Evolutionary conservation across 2,797 vertebrate species (phyloP).

Genomic region (Neosilurus mollespiculum): DNA sequence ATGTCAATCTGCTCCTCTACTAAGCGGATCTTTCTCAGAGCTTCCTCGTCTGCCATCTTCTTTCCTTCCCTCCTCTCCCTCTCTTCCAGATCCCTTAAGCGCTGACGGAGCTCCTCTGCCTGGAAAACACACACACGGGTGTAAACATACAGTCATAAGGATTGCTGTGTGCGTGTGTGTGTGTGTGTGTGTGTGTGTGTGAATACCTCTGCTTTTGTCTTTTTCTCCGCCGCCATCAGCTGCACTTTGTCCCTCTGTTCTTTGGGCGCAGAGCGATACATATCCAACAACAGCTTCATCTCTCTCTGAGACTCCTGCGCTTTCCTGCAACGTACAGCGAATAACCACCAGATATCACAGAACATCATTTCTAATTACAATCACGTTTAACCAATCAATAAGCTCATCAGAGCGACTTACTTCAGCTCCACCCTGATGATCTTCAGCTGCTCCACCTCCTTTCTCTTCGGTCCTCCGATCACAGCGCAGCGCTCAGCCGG

Average conservation of each 20-base stretch:
- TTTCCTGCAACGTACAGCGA: conserved; percentile 74
- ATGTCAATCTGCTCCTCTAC: conserved; percentile 96
- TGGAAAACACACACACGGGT: conserved; percentile 54
- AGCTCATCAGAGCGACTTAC: conserved; percentile 64
- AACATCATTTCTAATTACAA: neutral
- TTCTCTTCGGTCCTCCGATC: conserved; percentile 86
- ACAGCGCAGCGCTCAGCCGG: conserved; percentile 66
- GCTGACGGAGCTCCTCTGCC: conserved; percentile 91
- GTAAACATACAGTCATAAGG: neutral
- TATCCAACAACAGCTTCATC: conserved; percentile 95
- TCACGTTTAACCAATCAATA: neutral
- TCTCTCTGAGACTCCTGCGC: conserved; percentile 96
- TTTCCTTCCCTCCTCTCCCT: conserved; percentile 94
- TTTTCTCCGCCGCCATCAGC: conserved; percentile 97
- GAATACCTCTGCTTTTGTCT: conserved; percentile 91
- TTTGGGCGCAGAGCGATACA: conserved; percentile 96
- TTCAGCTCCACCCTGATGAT: conserved; percentile 89
- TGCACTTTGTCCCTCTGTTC: conserved; percentile 98
- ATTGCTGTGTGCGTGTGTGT: neutral
- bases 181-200: neutral
- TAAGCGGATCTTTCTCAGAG: conserved; percentile 89
- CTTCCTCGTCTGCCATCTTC: conserved; percentile 97
- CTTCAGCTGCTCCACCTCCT: conserved; percentile 92
- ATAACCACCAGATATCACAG: neutral
- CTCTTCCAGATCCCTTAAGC: conserved; percentile 91